Base-by-base conservation (phyloP, 2,113 vertebrate species). In the Dromaius novaehollandiae region DNA sequence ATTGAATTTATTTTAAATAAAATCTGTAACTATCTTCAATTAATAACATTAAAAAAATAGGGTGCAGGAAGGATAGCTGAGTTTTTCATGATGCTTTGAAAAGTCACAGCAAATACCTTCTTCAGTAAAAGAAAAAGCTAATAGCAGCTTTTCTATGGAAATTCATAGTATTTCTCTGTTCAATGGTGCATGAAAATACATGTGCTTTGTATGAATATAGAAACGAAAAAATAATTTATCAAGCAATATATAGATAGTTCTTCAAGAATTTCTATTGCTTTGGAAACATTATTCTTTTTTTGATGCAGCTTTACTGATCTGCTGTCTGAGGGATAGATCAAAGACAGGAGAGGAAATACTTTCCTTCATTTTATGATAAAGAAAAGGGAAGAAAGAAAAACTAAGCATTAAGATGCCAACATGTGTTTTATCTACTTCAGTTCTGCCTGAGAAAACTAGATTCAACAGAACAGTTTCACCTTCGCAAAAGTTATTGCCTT, bases 171-270 rank as follows among this genome's bases (percentile, higher is more conserved):
- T 90, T 89, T 91, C 66, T 84, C 69, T 86, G 61, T 87, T 96
- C 95, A 96, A 2, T 11, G 18, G 84, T 70, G 63, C 11, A 1
- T 95, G 93, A 96, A 96, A 95, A 94, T 78, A 56, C 78, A 86
- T 46, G 70, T 81, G 82, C 89, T 92, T 86, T 60, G 51, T 71
- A 44, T 71, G 88, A 95, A 92, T 88, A 63, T 11, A 86, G 83
- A 82, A 95, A 89, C 21, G 68, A 93, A 89, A 91, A 90, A 94
- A 88, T 86, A 89, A 94, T 90, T 86, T 80, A 60, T 97, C 91
- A 92, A 75, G 88, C 69, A 77, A 87, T 44, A 22, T 61, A 75
- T 8, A 65, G 71, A 16, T 51, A 24, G 64, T 79, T 88, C 83
- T 89, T 81, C 42, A 51, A 63, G 68, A 82, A 73, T 82, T 85